These are phyloP conservation scores for Ceratitis capitata DNA, from an alignment of 1,140 invertebrate genomes.

Conservation along the genomic window DNA sequence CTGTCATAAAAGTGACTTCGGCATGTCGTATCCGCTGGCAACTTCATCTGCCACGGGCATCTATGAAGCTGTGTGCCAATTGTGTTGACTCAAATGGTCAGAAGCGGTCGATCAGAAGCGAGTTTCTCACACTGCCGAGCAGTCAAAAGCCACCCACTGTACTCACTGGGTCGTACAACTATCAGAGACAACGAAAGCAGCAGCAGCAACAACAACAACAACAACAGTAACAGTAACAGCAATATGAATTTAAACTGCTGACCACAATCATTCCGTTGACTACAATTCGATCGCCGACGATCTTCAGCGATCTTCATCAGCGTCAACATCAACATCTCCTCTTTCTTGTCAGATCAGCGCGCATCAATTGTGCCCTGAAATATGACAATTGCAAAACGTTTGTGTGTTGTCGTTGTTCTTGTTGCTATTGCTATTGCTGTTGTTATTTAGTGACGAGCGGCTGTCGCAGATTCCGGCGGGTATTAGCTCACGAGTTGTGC, in stretches of 20 bases:
- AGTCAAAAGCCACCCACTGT: slow-evolving; percentile 9
- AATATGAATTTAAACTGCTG: neutral
- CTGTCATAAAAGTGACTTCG: slow-evolving; percentile 27
- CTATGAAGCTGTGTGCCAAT: neutral
- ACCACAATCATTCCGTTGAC: neutral
- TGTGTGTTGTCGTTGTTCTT: too few relatives aligned
- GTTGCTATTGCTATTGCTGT: too few relatives aligned
- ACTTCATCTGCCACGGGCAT: slow-evolving; percentile 8
- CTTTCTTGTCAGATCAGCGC: slow-evolving; percentile 5
- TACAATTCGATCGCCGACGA: neutral
- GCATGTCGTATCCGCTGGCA: slow-evolving; percentile 13
- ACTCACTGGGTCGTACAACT: neutral
- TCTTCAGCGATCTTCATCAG: neutral
- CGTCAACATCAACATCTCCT: too few relatives aligned
- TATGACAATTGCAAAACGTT: slow-evolving; percentile 21
- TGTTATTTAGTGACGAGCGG: neutral
- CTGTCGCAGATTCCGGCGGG: neutral
- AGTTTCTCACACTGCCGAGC: neutral
- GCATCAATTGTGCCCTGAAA: slow-evolving; percentile 30
- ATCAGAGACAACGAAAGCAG: neutral
- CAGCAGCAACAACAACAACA: neutral
- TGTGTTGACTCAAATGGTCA: neutral
- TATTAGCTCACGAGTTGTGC: neutral
- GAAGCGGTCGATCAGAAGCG: neutral
- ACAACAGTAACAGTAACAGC: neutral